A percentile compares a stretch with the other conserved stretches of the same genome.
Conservation (phyloP, 2,113 vertebrate species). For the Climacteris rufus region DNA sequence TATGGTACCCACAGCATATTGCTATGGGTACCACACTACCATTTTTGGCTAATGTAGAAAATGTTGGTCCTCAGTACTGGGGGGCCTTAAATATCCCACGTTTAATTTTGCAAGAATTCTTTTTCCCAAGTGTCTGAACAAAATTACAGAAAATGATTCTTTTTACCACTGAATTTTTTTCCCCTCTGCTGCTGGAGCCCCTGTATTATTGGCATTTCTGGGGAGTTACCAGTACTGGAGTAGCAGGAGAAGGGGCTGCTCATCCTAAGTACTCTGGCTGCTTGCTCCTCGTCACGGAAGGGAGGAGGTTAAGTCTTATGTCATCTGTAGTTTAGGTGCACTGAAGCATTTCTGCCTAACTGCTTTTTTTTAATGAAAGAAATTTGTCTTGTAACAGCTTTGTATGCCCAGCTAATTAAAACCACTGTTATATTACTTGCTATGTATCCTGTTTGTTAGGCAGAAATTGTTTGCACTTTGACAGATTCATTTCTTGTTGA, state of each 20-base stretch:
- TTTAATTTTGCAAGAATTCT: neutral
- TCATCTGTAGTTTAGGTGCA: neutral
- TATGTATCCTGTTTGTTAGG: neutral
- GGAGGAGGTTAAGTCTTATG: neutral
- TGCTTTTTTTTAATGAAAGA: conserved; percentile 50
- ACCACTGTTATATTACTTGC: neutral
- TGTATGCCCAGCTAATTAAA: conserved; percentile 50
- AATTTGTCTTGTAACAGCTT: conserved; percentile 38
- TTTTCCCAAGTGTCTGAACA: neutral
- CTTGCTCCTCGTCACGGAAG: neutral
- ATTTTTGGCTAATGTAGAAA: neutral
- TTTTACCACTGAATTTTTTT: neutral
- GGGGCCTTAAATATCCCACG: neutral
- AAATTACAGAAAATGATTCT: neutral
- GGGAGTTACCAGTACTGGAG: neutral
- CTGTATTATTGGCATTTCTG: neutral
- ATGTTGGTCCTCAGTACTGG: neutral
- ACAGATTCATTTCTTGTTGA: conserved; percentile 26
- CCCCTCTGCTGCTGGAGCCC: neutral
- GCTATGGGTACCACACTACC: rapidly evolving
- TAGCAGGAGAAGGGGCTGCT: neutral
- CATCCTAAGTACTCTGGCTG: neutral
- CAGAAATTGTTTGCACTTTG: conserved; percentile 30
- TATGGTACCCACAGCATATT: neutral
- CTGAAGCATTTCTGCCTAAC: neutral